Evolutionary conservation across 2,797 vertebrate species (phyloP).

Genomic region (Silurus lanzhouensis): DNA sequence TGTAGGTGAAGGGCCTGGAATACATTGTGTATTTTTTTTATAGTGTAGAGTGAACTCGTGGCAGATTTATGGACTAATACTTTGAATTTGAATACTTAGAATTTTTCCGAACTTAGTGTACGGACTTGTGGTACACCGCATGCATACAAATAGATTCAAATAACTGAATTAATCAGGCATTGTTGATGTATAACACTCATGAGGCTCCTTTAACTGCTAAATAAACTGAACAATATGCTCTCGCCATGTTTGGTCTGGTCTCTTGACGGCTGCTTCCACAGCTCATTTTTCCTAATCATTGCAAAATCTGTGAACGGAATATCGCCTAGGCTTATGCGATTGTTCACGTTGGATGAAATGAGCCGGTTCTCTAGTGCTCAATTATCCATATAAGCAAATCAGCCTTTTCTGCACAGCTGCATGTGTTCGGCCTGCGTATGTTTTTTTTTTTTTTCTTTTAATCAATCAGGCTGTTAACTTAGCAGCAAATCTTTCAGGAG

Average conservation of each 20-base stretch:
- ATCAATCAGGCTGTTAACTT: not conserved
- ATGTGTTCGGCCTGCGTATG: conserved; percentile 11
- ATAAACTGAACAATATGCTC: conserved; percentile 31
- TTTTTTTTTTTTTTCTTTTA: not conserved
- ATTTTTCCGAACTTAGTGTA: no score
- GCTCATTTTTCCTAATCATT: conserved; percentile 31
- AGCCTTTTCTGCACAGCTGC: conserved; percentile 10
- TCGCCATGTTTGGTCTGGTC: conserved; percentile 26
- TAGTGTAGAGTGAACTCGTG: conserved; percentile 26
- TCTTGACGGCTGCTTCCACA: conserved; percentile 11
- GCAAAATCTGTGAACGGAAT: conserved; percentile 34
- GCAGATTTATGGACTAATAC: not conserved
- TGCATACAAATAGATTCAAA: not conserved
- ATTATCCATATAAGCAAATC: conserved; percentile 38
- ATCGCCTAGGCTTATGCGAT: conserved; percentile 3
- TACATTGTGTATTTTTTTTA: conserved; percentile 5
- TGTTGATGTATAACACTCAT: not conserved
- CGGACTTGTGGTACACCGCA: not conserved
- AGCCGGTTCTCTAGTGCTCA: conserved; percentile 24
- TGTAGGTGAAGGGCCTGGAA: not conserved
- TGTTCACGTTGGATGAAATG: conserved; percentile 34
- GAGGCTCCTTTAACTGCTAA: not conserved
- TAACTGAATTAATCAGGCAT: not conserved
- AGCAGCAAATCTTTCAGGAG: not conserved
- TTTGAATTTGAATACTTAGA: no score